Conservation (phyloP, 2,888 invertebrate genomes). For the Callyntrura sp. region DNA sequence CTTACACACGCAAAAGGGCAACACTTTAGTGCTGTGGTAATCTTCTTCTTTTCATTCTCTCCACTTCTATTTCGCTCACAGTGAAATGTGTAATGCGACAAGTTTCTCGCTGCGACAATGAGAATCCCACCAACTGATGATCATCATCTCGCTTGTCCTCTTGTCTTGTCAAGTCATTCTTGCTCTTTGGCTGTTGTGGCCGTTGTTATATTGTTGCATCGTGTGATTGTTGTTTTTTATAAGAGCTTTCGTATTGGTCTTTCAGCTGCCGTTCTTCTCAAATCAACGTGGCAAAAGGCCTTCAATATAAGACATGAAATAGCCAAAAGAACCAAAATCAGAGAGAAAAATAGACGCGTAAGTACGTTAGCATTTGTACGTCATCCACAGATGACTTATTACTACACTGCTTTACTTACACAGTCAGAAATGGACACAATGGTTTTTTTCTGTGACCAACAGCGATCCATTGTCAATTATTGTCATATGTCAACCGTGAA, state of each 20-base stretch:
- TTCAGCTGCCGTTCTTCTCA: no score
- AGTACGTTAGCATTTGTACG: no score
- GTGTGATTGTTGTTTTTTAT: conserved; percentile 14
- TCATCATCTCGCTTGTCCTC: no score
- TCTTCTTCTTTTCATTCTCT: neutral
- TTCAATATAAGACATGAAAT: neutral
- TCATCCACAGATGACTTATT: neutral
- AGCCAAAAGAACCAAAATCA: neutral
- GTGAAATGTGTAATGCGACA: conserved; percentile 36
- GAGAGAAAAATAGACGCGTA: neutral
- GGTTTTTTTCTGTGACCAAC: neutral
- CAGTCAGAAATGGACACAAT: neutral
- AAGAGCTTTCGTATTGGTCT: no score
- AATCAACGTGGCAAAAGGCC: neutral
- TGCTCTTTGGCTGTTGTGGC: neutral
- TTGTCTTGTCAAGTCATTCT: conserved; percentile 37
- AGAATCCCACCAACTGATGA: conserved; percentile 24
- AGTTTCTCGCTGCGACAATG: conserved; percentile 43
- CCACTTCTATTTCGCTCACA: neutral
- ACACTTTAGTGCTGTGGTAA: neutral
- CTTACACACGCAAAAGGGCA: neutral
- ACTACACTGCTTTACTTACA: neutral
- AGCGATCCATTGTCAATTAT: conserved; percentile 25
- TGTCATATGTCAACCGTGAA: conserved; percentile 59
- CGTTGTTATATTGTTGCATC: neutral